Base-by-base conservation (phyloP, 2,888 invertebrate genomes). In the Alentia gelatinosa region DNA sequence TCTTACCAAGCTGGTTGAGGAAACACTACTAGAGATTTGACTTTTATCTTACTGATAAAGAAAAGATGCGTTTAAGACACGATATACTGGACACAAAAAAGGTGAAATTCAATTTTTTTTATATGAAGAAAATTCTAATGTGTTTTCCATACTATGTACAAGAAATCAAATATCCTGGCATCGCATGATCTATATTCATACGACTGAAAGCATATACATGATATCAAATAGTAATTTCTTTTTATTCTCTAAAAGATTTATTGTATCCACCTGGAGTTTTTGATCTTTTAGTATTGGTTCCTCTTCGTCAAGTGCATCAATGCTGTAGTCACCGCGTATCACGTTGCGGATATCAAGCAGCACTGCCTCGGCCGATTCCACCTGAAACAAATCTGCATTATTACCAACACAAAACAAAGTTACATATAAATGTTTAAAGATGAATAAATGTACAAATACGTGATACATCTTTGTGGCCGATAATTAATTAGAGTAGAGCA, bases 321-420 rank as follows among this genome's bases (percentile, higher is more conserved):
- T 68, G 68, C 26, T 68, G 30, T 68, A 26, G 5, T 40, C 83
- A 0, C 26, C 83, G 1, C 40, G 19, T 12, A 83, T 23, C n/a
- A 83, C 35, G 23, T 83, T 26, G 9, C 39, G 19, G 1, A 83
- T 37, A n/a, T 83, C 83, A 15, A 83, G 15, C 39, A 83, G 83
- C 83, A 83, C 83, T 26, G 39, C 83, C 39, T 83, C 83, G 19
- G 83, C 83, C n/a, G 37, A 1, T 5, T 83, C 83, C 7, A 83
- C 83, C 83, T 83, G 15, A 35, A 37, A 79, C n/a, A 68, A 7
- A 23, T 68, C 5, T 68, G 23, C n/a, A 7, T 23, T 7, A 68
- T 26, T 68, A 68, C 23, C 23, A n/a, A 26, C n/a, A 68, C 26
- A 7, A 68, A 26, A 12, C n/a, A 68, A n/a, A n/a, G n/a, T n/a